Percentiles rank a stretch among this genome's conserved stretches.
Evolutionary conservation across 2,888 invertebrate genomes (phyloP).

Genomic region (Mesorhabditis sp.): DNA sequence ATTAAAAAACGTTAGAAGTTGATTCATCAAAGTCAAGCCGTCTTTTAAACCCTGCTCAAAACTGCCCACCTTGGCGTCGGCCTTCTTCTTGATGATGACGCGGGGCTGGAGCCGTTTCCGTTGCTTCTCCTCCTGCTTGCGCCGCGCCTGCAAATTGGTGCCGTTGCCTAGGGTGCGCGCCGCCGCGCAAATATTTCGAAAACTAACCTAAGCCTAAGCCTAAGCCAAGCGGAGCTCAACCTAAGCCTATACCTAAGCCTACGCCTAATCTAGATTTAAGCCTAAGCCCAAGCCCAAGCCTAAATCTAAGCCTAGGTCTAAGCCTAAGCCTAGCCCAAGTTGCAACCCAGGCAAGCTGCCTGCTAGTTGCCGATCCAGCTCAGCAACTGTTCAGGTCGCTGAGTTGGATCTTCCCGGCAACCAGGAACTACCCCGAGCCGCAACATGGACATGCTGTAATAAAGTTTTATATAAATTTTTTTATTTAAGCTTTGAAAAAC

Average conservation of each 20-base stretch:
- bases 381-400: conserved; percentile 49
- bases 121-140: conserved; percentile 29
- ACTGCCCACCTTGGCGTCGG: conserved; percentile 50
- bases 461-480: too few species aligned
- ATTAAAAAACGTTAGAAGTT: too few species aligned
- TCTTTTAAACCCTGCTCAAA: neutral
- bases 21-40: too few species aligned
- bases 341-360: neutral
- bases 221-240: neutral
- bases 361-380: neutral
- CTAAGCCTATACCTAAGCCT: neutral
- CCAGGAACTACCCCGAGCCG: conserved; percentile 55
- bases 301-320: neutral
- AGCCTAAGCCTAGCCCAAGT: neutral
- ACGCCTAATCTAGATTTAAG: neutral
- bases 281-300: neutral
- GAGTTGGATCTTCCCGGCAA: conserved; percentile 56
- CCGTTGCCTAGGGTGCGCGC: neutral
- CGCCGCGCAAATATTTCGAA: neutral
- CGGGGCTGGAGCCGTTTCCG: conserved; percentile 39
- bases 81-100: conserved; percentile 52
- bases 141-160: neutral
- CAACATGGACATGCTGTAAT: conserved; percentile 34
- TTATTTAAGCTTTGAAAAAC: too few species aligned
- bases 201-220: neutral